phyloP scores from a whole-genome alignment of 1,140 invertebrate genomes.

The Lepidostoma basale region DNA sequence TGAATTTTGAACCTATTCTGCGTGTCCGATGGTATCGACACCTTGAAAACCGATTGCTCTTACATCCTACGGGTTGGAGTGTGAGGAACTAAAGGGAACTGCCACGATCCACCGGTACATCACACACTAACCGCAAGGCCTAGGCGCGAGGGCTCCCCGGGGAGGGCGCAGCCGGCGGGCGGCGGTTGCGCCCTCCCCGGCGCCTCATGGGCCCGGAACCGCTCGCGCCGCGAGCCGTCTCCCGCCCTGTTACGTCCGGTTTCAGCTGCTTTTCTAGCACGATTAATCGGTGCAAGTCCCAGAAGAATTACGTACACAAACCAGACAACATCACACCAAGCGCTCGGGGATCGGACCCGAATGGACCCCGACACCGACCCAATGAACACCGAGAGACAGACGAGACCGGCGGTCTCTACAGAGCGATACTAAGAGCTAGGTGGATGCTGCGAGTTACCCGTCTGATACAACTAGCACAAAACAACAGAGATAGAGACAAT shows the following conservation, averaged over 20 bases:
- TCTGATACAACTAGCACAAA: slow-evolving; percentile 46
- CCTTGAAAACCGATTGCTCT: slow-evolving; percentile 47
- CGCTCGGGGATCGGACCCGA: not conserved
- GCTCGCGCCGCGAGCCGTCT: not conserved
- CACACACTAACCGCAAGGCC: slow-evolving; percentile 40
- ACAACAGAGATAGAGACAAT: slow-evolving; percentile 46
- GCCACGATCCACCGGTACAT: slow-evolving; percentile 45
- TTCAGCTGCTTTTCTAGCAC: slow-evolving; percentile 47
- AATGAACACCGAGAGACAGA: not conserved
- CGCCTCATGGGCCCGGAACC: slow-evolving; percentile 17
- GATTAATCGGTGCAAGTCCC: slow-evolving; percentile 34
- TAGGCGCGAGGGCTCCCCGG: slow-evolving; percentile 13
- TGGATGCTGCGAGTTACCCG: slow-evolving; percentile 45
- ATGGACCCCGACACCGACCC: slow-evolving; percentile 13
- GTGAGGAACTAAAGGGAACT: slow-evolving; percentile 45
- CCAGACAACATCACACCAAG: slow-evolving; percentile 30
- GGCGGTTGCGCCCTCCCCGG: slow-evolving; percentile 11
- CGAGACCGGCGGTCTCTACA: not conserved
- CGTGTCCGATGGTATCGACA: slow-evolving; percentile 36
- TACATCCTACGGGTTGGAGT: slow-evolving; percentile 43
- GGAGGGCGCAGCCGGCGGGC: slow-evolving; percentile 8
- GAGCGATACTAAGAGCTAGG: slow-evolving; percentile 24
- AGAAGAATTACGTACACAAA: slow-evolving; percentile 21
- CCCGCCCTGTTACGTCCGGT: slow-evolving; percentile 24
- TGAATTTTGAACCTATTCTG: slow-evolving; percentile 47